Conservation (phyloP, 2,113 vertebrate species). For the Mus musculus region GRCm39 chr10:127285501-127286000, state of each 20-base stretch:
- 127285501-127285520: conserved; percentile 49
- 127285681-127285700: not conserved
- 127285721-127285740: conserved; percentile 6
- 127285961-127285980: not conserved
- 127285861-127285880: conserved; percentile 1
- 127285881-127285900: not conserved
- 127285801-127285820: conserved; percentile 12
- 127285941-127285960: not conserved
- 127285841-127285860: not conserved
- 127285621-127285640: not conserved
- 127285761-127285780: conserved; percentile 25
- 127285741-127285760: not conserved
- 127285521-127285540: conserved; percentile 35
- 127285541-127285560: not conserved
- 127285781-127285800: not conserved
- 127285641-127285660: not conserved
- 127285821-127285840: conserved; percentile 7
- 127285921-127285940: not conserved
- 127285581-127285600: not conserved
- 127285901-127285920: not conserved
- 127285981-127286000: not conserved
- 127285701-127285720: not conserved
- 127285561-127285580: not conserved
- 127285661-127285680: conserved; percentile 53
- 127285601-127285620: not conserved